Percentiles rank a stretch among this genome's conserved stretches.
Evolutionary conservation across 2,113 vertebrate species (phyloP).

Genomic region (Abramis brama): DNA sequence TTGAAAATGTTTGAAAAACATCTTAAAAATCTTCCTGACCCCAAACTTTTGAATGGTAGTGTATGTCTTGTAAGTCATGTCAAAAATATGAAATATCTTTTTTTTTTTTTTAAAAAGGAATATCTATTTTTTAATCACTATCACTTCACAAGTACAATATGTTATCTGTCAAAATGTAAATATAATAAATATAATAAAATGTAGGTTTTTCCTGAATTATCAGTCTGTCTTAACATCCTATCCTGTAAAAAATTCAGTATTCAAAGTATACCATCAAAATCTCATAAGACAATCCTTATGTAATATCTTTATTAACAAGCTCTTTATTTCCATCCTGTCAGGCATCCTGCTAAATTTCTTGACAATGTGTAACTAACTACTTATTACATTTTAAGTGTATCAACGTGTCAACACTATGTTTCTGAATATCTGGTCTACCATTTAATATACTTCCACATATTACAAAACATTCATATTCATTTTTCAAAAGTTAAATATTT

Average conservation of each 20-base stretch:
- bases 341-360: neutral
- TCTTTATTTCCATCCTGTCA: neutral
- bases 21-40: neutral
- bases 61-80: neutral
- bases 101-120: neutral
- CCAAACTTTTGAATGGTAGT: neutral
- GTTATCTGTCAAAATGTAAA: too few species aligned
- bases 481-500: slow-evolving; percentile 13
- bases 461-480: neutral
- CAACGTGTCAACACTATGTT: neutral
- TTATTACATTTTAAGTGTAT: neutral
- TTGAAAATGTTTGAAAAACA: neutral
- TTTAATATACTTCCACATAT: neutral
- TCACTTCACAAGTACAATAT: neutral
- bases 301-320: too few species aligned
- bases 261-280: neutral
- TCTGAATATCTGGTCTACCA: neutral
- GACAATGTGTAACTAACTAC: neutral
- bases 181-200: too few species aligned
- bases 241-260: neutral
- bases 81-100: neutral
- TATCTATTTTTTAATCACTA: neutral
- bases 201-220: too few species aligned
- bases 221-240: neutral
- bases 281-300: neutral